These are phyloP conservation scores for Eleginops maclovinus DNA, from an alignment of 2,113 vertebrate species.

Conservation along the genomic window DNA sequence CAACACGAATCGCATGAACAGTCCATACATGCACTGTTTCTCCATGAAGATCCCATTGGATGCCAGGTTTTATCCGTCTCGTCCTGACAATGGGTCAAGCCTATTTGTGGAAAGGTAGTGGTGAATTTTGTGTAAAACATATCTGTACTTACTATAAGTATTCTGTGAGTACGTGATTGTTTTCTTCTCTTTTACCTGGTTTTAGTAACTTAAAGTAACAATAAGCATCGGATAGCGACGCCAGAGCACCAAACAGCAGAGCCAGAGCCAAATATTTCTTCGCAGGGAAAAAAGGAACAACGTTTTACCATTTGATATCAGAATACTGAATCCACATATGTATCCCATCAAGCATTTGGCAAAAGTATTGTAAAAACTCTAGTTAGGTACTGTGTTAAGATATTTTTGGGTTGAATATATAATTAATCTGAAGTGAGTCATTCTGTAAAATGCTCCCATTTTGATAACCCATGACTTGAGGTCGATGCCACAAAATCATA, in stretches of 20 bases:
- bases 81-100: conserved; percentile 60
- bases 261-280: conserved; percentile 58
- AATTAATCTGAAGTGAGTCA: background rate
- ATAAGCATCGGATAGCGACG: background rate
- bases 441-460: background rate
- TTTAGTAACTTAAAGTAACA: accelerated
- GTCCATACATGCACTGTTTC: conserved; percentile 50
- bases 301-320: background rate
- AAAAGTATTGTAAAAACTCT: background rate
- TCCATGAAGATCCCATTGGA: conserved; percentile 67
- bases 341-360: background rate
- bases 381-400: too few relatives aligned
- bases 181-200: conserved; percentile 26
- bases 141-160: background rate
- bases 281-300: conserved; percentile 3
- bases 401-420: background rate
- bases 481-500: background rate
- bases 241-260: conserved; percentile 54
- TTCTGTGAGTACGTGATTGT: background rate
- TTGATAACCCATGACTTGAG: background rate
- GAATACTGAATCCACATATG: background rate
- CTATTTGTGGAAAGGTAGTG: conserved; percentile 6
- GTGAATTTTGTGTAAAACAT: background rate
- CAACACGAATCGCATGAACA: conserved; percentile 57
- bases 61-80: conserved; percentile 40